These are phyloP conservation scores for Scartelaos histophorus DNA, from an alignment of 2,113 vertebrate species.

Conservation along the genomic window DNA sequence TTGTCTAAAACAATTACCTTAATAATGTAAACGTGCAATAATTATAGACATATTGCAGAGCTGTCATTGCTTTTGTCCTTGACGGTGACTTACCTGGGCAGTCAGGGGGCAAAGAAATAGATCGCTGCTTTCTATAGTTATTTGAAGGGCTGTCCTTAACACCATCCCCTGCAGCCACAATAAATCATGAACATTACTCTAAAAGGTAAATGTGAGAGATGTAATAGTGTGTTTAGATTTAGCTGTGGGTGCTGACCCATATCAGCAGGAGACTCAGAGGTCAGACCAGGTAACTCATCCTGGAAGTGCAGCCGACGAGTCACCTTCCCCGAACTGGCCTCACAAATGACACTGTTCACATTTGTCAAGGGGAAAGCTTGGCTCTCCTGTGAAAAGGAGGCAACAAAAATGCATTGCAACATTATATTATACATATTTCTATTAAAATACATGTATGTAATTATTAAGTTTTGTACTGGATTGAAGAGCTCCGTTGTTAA, in stretches of 20 bases:
- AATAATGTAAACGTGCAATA: slow-evolving; percentile 23
- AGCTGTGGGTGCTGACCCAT: slow-evolving; percentile 67
- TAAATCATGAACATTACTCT: slow-evolving; percentile 4
- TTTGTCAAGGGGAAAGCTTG: slow-evolving; percentile 85
- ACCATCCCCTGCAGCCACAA: slow-evolving; percentile 58
- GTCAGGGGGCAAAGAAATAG: slow-evolving; percentile 76
- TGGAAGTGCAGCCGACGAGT: slow-evolving; percentile 72
- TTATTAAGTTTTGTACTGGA: slow-evolving; percentile 71
- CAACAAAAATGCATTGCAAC: neutral
- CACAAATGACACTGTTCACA: slow-evolving; percentile 76
- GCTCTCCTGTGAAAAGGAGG: slow-evolving; percentile 78
- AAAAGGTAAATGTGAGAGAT: neutral
- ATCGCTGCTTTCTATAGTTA: slow-evolving; percentile 71
- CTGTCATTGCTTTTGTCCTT: neutral
- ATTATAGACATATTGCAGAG: slow-evolving; percentile 9
- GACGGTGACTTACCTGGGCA: slow-evolving; percentile 66
- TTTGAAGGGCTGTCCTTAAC: slow-evolving; percentile 68
- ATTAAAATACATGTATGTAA: neutral
- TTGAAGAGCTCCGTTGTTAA: slow-evolving; percentile 95
- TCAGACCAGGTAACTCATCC: slow-evolving; percentile 73
- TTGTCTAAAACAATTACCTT: neutral
- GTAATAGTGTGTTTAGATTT: neutral
- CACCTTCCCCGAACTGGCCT: slow-evolving; percentile 61
- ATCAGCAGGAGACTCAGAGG: slow-evolving; percentile 65
- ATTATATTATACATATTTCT: neutral